Percentiles rank a stretch among this genome's conserved stretches.
Conservation (phyloP, 1,140 invertebrate genomes). For the Zaprionus inermis region DNA sequence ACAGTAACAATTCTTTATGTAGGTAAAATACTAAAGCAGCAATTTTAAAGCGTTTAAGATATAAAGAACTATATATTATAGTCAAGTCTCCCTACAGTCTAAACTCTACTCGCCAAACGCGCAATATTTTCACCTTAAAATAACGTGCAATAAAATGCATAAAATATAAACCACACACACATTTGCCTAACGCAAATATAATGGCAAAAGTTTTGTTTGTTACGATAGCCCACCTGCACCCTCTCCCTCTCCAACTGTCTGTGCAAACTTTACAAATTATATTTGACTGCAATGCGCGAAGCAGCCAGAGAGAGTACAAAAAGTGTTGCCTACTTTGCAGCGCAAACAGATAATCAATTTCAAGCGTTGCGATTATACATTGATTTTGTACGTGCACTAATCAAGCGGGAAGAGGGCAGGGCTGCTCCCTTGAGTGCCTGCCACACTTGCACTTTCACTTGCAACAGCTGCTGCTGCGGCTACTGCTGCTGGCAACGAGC, state of each 20-base stretch:
- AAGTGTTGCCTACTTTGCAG: constrained; percentile 66
- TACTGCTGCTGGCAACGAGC: constrained; percentile 1
- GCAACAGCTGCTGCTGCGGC: constrained; percentile 30
- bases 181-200: constrained; percentile 6
- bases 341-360: constrained; percentile 22
- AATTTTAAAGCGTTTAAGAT: too few species aligned
- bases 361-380: constrained; percentile 20
- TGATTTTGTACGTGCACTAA: constrained; percentile 36
- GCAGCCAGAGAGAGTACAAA: background rate
- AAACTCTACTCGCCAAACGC: background rate
- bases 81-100: background rate
- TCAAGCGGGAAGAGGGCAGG: background rate
- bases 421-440: background rate
- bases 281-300: constrained; percentile 7
- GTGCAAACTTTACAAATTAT: constrained; percentile 2
- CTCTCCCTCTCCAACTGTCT: background rate
- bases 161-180: background rate
- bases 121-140: background rate
- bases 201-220: background rate
- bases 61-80: background rate
- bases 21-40: too few species aligned
- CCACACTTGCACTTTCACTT: constrained; percentile 40
- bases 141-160: background rate
- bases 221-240: too few species aligned
- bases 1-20: too few species aligned